phyloP scores from a whole-genome alignment of 2,797 vertebrate genomes.

The Lophius americanus region DNA sequence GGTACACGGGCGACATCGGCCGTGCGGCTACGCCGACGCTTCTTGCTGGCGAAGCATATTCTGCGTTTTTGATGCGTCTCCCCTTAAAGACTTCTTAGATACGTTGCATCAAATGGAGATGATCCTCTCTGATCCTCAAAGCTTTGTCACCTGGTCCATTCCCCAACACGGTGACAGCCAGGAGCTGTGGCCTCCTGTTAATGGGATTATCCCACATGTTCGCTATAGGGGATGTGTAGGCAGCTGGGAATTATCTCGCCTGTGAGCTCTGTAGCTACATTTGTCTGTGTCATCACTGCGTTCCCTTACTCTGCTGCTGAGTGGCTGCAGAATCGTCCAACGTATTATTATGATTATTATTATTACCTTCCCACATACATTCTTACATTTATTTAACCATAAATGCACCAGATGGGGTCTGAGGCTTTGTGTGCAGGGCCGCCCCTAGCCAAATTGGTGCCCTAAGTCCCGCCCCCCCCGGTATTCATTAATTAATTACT shows the following conservation, averaged over 20 bases:
- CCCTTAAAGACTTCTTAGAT: conserved; percentile 27
- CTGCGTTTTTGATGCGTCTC: conserved; percentile 28
- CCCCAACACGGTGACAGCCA: conserved; percentile 48
- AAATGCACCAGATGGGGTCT: background rate
- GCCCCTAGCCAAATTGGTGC: too few species aligned
- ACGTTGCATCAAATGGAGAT: conserved; percentile 54
- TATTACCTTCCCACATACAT: too few species aligned
- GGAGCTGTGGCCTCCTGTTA: conserved; percentile 50
- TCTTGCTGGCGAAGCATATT: conserved; percentile 43
- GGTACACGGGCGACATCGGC: conserved; percentile 4
- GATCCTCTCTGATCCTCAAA: conserved; percentile 58
- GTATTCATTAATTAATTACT: too few species aligned
- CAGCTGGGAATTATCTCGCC: conserved; percentile 37
- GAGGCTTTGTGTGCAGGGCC: background rate
- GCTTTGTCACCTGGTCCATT: conserved; percentile 62
- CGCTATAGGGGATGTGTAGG: conserved; percentile 49
- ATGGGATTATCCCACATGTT: conserved; percentile 70
- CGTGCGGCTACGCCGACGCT: conserved; percentile 8
- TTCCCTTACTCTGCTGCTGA: conserved; percentile 9
- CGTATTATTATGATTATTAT: too few species aligned
- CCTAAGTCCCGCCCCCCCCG: too few species aligned
- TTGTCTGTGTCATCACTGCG: conserved; percentile 33
- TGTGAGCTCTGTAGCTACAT: conserved; percentile 43
- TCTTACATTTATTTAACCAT: too few species aligned
- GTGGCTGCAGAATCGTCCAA: background rate